Evolutionary conservation across 1,140 invertebrate genomes (phyloP).

Genomic region (Cotesia vestalis): DNA sequence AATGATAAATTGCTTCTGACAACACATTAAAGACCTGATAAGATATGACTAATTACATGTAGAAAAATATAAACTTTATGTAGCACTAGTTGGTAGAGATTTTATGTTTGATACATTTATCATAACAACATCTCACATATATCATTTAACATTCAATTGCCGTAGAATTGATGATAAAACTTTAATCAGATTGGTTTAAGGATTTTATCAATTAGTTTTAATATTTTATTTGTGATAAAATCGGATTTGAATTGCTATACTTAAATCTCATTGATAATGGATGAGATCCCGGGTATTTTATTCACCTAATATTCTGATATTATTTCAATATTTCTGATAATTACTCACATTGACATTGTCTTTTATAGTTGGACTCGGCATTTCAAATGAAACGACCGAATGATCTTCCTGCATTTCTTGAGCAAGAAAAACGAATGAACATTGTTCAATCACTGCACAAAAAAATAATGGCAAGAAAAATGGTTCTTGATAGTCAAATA

Average conservation of each 20-base stretch:
- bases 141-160: too few species aligned
- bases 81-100: not conserved
- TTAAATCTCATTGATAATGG: too few species aligned
- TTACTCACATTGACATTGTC: not conserved
- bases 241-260: too few species aligned
- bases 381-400: conserved; percentile 81
- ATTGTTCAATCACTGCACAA: conserved; percentile 73
- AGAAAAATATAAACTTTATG: not conserved
- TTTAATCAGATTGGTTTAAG: conserved; percentile 7
- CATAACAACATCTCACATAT: too few species aligned
- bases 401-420: conserved; percentile 81
- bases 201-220: conserved; percentile 12
- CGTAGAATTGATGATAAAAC: conserved; percentile 2
- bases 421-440: conserved; percentile 78
- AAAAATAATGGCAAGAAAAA: conserved; percentile 73
- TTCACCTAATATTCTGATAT: too few species aligned
- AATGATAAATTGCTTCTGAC: not conserved
- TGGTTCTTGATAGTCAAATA: conserved; percentile 73
- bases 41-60: not conserved
- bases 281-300: too few species aligned
- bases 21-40: too few species aligned
- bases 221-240: conserved; percentile 3
- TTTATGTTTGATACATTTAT: too few species aligned
- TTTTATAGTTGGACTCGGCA: conserved; percentile 74
- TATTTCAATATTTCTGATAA: too few species aligned